Conservation (phyloP, 2,888 invertebrate genomes). For the Dryobotodes eremita region DNA sequence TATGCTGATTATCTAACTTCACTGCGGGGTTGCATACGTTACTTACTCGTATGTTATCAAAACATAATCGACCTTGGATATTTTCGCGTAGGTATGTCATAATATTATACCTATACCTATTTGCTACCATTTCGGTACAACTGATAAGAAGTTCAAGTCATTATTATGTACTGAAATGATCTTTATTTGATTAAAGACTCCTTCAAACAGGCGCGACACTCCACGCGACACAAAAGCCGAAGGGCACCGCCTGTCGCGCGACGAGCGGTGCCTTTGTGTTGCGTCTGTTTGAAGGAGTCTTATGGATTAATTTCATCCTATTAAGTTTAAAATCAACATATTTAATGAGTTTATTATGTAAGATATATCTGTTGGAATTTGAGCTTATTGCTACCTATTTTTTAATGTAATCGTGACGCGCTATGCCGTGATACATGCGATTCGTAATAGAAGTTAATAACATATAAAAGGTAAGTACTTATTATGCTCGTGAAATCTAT, state of each 20-base stretch:
- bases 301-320: constrained; percentile 10
- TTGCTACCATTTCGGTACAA: constrained; percentile 25
- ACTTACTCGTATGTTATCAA: constrained; percentile 13
- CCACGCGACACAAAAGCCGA: too few relatives aligned
- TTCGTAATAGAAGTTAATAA: constrained; percentile 14
- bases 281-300: too few relatives aligned
- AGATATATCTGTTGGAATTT: constrained; percentile 2
- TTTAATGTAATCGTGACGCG: not conserved
- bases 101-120: not conserved
- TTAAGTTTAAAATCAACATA: constrained; percentile 22
- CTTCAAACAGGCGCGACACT: too few relatives aligned
- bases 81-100: constrained; percentile 19
- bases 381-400: constrained; percentile 6
- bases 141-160: constrained; percentile 23
- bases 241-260: too few relatives aligned
- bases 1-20: constrained; percentile 11
- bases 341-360: constrained; percentile 24
- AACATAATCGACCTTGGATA: constrained; percentile 19
- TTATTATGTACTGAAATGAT: constrained; percentile 14
- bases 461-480: not conserved
- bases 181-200: constrained; percentile 7
- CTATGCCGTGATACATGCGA: constrained; percentile 15
- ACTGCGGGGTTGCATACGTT: constrained; percentile 10
- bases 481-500: constrained; percentile 19
- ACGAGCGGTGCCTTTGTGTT: too few relatives aligned